phyloP scores from a whole-genome alignment of 1,140 invertebrate genomes.

The Drosophila nasuta region DNA sequence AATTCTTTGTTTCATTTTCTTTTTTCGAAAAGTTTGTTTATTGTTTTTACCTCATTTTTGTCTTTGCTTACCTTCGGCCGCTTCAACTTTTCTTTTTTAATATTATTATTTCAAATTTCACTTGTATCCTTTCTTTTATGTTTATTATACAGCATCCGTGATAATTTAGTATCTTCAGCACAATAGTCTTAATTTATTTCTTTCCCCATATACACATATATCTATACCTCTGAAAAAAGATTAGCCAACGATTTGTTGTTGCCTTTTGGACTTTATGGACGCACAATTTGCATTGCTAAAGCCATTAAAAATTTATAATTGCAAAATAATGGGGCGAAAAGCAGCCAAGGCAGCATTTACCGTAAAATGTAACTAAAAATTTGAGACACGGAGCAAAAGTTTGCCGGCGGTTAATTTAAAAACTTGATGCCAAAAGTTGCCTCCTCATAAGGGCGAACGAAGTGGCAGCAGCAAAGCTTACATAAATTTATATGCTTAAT shows the following conservation, averaged over 20 bases:
- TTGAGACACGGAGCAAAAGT: constrained; percentile 16
- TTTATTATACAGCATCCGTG: background rate
- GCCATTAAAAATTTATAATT: constrained; percentile 74
- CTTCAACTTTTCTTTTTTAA: too few relatives aligned
- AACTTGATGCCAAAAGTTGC: constrained; percentile 38
- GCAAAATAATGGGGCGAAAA: constrained; percentile 60
- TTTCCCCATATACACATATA: background rate
- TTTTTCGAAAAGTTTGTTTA: too few relatives aligned
- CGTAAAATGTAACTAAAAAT: constrained; percentile 21
- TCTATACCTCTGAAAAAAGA: constrained; percentile 12
- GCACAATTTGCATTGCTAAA: constrained; percentile 67
- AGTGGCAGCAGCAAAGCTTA: background rate
- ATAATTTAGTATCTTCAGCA: too few relatives aligned
- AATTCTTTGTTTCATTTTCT: too few relatives aligned
- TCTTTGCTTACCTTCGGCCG: too few relatives aligned
- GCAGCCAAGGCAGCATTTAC: background rate
- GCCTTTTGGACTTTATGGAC: constrained; percentile 55
- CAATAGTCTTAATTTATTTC: constrained; percentile 26
- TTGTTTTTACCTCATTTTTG: too few relatives aligned
- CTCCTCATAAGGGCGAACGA: background rate
- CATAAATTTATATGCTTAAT: constrained; percentile 17
- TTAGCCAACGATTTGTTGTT: constrained; percentile 50
- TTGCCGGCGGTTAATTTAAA: constrained; percentile 45
- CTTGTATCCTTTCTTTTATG: too few relatives aligned
- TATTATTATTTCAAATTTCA: too few relatives aligned